These are phyloP conservation scores for Aphidius colemani DNA, from an alignment of 2,888 invertebrate genomes.

Conservation along the genomic window DNA sequence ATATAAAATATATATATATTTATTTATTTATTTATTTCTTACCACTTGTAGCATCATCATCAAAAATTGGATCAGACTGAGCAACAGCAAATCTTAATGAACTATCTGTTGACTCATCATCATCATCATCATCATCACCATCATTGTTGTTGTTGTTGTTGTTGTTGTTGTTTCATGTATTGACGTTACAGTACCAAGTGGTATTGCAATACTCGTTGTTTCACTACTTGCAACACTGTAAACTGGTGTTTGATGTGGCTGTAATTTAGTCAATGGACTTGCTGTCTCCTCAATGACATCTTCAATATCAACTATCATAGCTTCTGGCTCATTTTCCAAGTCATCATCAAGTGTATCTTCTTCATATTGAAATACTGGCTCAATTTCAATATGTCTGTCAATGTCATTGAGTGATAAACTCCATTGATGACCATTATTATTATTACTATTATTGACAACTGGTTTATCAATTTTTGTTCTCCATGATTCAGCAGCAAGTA, in stretches of 20 bases:
- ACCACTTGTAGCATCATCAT: too few species aligned
- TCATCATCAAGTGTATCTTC: conserved; percentile 48
- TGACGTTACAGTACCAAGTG: conserved; percentile 51
- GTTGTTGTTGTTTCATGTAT: conserved; percentile 52
- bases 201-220: conserved; percentile 52
- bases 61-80: too few species aligned
- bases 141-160: conserved; percentile 14
- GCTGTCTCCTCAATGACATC: conserved; percentile 81
- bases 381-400: conserved; percentile 36
- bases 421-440: conserved; percentile 63
- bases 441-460: too few species aligned
- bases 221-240: conserved; percentile 62
- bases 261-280: conserved; percentile 70
- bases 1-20: neutral
- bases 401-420: conserved; percentile 61
- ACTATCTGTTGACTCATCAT: neutral
- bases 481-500: conserved; percentile 47
- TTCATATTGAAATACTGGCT: conserved; percentile 43
- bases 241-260: conserved; percentile 74
- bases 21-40: too few species aligned
- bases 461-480: neutral
- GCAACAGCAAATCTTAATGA: too few species aligned
- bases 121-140: conserved; percentile 6
- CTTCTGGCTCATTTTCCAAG: conserved; percentile 71
- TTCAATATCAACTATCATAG: conserved; percentile 80